Conservation (phyloP, 2,797 vertebrate species). For the Cottoperca gobio region DNA sequence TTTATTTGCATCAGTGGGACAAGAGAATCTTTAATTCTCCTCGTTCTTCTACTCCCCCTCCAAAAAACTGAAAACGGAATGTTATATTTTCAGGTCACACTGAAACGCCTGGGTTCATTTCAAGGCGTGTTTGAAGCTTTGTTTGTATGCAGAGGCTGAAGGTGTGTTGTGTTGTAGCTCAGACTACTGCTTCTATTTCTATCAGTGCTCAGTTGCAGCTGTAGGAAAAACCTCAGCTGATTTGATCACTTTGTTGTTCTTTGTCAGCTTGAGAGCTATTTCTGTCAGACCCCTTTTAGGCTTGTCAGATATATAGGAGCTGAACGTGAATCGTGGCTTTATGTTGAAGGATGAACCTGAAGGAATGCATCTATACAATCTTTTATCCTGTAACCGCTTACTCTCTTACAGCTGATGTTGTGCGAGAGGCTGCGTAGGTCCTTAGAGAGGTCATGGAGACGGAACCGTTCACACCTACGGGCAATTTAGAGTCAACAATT, state of each 20-base stretch:
- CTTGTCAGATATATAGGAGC: background rate
- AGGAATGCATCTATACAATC: too few species aligned
- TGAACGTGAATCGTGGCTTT: background rate
- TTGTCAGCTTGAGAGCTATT: background rate
- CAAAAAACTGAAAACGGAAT: constrained; percentile 1
- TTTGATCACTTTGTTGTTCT: background rate
- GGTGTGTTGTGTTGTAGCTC: background rate
- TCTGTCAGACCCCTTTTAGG: background rate
- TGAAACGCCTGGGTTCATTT: constrained; percentile 29
- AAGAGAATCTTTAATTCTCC: constrained; percentile 32
- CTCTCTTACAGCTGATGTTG: too few species aligned
- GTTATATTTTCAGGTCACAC: constrained; percentile 38
- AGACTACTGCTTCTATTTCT: constrained; percentile 13
- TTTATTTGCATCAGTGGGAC: constrained; percentile 71
- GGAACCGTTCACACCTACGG: too few species aligned
- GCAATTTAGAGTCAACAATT: too few species aligned
- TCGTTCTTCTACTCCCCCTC: constrained; percentile 4
- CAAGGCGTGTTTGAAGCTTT: constrained; percentile 14
- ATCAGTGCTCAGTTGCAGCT: constrained; percentile 6
- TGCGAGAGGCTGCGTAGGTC: too few species aligned
- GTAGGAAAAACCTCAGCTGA: constrained; percentile 1
- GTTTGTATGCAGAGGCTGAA: background rate
- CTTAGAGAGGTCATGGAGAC: too few species aligned
- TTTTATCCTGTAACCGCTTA: too few species aligned
- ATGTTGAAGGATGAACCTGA: background rate